Evolutionary conservation across 2,888 invertebrate genomes (phyloP).

Genomic region (Andrena chrysosceles): DNA sequence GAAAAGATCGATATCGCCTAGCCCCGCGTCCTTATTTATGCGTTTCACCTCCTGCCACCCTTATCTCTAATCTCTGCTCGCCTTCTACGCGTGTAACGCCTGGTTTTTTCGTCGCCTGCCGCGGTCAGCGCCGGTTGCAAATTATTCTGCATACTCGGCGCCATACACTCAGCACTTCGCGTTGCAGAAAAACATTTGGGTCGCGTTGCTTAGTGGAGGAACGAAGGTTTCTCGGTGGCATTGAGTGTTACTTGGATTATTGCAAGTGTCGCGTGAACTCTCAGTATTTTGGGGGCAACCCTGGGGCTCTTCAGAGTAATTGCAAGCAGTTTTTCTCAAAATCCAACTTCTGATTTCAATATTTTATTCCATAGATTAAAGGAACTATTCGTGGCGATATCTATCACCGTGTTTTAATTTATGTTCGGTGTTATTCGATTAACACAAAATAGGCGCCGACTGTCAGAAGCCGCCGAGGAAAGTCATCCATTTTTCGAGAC

Average conservation of each 20-base stretch:
- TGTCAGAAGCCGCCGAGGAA: conserved; percentile 3
- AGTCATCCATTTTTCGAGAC: conserved; percentile 28
- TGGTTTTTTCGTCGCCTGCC: conserved; percentile 23
- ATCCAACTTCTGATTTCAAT: not conserved
- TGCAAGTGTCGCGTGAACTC: not conserved
- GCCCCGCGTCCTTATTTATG: conserved; percentile 53
- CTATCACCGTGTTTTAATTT: not conserved
- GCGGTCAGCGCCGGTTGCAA: conserved; percentile 16
- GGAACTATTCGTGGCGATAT: not conserved
- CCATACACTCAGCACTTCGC: not conserved
- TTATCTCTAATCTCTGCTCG: conserved; percentile 55
- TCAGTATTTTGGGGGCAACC: no score
- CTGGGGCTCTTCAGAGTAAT: not conserved
- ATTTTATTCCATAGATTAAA: not conserved
- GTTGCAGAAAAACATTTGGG: not conserved
- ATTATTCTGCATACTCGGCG: not conserved
- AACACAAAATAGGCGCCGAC: not conserved
- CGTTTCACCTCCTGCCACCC: conserved; percentile 60
- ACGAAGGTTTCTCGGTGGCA: not conserved
- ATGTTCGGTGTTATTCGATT: not conserved
- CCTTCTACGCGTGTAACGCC: conserved; percentile 42
- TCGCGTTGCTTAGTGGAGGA: not conserved
- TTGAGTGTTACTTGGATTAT: not conserved
- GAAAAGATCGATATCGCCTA: conserved; percentile 52
- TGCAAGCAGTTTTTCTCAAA: not conserved